phyloP scores from a whole-genome alignment of 2,888 invertebrate species.

The Hydriomena furcata region DNA sequence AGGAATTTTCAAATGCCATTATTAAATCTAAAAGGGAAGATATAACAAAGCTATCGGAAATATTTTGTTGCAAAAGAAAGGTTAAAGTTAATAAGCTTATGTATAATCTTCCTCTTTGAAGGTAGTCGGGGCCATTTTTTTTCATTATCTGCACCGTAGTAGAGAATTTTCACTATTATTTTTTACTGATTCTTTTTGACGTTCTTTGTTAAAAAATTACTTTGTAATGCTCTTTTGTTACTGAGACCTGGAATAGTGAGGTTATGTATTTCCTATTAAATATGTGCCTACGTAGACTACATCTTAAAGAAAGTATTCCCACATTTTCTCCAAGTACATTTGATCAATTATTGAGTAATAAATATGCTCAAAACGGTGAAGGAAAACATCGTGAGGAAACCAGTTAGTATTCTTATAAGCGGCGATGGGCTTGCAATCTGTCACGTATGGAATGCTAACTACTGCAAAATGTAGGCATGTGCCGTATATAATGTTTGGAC shows the following conservation, averaged over 20 bases:
- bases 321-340: too few relatives aligned
- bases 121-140: constrained; percentile 62
- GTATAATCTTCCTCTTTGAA: constrained; percentile 56
- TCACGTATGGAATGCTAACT: too few relatives aligned
- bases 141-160: constrained; percentile 67
- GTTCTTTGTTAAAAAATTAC: constrained; percentile 51
- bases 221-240: constrained; percentile 52
- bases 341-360: too few relatives aligned
- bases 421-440: too few relatives aligned
- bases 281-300: too few relatives aligned
- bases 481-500: too few relatives aligned
- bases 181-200: constrained; percentile 46
- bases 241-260: constrained; percentile 33
- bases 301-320: too few relatives aligned
- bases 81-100: constrained; percentile 69
- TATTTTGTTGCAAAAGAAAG: constrained; percentile 51
- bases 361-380: too few relatives aligned
- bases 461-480: too few relatives aligned
- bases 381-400: too few relatives aligned
- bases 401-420: too few relatives aligned
- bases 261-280: neutral
- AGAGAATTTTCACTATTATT: constrained; percentile 55
- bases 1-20: constrained; percentile 39
- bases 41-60: constrained; percentile 45
- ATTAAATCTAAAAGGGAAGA: constrained; percentile 40